Conservation (phyloP, 2,888 invertebrate species). For the Conchocele bisecta region DNA sequence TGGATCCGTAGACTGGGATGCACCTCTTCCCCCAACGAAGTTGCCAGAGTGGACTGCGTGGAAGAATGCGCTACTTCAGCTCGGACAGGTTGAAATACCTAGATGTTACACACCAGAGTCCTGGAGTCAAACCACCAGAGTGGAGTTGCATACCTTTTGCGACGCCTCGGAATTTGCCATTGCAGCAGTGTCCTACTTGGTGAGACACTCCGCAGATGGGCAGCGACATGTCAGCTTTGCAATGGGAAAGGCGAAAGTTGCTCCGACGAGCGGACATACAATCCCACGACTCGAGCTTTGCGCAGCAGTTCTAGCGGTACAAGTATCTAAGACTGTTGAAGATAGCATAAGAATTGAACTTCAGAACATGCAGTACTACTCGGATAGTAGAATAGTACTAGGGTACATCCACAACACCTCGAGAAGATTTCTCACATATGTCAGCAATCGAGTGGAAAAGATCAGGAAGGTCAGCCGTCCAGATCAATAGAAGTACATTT, state of each 20-base stretch:
- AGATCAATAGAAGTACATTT: constrained; percentile 34
- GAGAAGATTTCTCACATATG: no score
- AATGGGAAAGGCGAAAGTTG: constrained; percentile 51
- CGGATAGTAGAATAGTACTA: no score
- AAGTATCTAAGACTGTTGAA: constrained; percentile 22
- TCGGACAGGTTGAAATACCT: constrained; percentile 17
- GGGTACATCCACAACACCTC: no score
- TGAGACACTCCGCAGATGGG: not conserved
- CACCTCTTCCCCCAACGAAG: constrained; percentile 25
- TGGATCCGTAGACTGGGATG: constrained; percentile 37
- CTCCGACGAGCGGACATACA: constrained; percentile 15
- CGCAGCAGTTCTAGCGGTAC: constrained; percentile 34
- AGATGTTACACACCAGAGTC: constrained; percentile 17
- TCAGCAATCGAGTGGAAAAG: no score
- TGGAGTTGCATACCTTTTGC: constrained; percentile 39
- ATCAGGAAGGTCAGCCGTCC: constrained; percentile 8
- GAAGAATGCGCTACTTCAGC: constrained; percentile 24
- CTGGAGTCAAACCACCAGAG: not conserved
- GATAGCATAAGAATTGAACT: constrained; percentile 11
- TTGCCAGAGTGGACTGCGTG: constrained; percentile 21
- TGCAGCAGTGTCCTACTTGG: constrained; percentile 46
- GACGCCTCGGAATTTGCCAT: constrained; percentile 58
- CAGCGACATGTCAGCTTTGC: constrained; percentile 23
- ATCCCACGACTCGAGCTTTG: constrained; percentile 48
- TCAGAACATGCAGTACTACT: constrained; percentile 15